A percentile compares a stretch with the other conserved stretches of the same genome.
These are phyloP conservation scores for Zosterops japonicus DNA, from an alignment of 2,113 vertebrate species.

Conservation along the genomic window DNA sequence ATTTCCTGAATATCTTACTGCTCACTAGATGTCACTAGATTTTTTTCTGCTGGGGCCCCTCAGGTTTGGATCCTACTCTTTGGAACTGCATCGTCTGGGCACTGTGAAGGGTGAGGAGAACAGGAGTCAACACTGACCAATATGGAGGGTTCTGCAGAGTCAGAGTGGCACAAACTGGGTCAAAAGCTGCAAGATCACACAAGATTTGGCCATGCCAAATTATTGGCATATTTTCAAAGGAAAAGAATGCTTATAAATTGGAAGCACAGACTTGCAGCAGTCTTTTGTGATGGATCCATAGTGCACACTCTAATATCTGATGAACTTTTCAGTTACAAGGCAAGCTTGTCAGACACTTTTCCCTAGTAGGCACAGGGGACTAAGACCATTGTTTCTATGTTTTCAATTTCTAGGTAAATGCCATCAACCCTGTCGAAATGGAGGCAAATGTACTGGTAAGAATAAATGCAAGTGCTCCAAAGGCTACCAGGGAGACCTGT, in stretches of 20 bases:
- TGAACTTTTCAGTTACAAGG: neutral
- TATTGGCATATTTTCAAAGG: neutral
- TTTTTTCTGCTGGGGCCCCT: neutral
- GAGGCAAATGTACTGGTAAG: conserved; percentile 88
- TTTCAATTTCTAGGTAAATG: conserved; percentile 81
- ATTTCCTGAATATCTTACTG: neutral
- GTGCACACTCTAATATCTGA: neutral
- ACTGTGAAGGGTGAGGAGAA: neutral
- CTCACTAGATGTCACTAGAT: neutral
- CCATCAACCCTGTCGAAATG: conserved; percentile 84
- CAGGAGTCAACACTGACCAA: neutral
- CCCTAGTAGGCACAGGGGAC: neutral
- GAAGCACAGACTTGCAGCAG: neutral
- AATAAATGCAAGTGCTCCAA: conserved; percentile 91
- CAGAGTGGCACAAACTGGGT: neutral
- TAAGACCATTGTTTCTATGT: neutral
- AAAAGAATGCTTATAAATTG: neutral
- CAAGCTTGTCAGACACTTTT: neutral
- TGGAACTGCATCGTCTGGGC: fast-evolving
- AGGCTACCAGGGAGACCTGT: conserved; percentile 88
- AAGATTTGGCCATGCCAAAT: neutral
- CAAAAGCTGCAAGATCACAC: neutral
- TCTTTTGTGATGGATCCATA: neutral
- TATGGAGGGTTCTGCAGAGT: fast-evolving
- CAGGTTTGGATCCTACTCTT: neutral